These are phyloP conservation scores for Otolemur crassicaudatus DNA, from an alignment of 2,797 vertebrate species.

Conservation along the genomic window DNA sequence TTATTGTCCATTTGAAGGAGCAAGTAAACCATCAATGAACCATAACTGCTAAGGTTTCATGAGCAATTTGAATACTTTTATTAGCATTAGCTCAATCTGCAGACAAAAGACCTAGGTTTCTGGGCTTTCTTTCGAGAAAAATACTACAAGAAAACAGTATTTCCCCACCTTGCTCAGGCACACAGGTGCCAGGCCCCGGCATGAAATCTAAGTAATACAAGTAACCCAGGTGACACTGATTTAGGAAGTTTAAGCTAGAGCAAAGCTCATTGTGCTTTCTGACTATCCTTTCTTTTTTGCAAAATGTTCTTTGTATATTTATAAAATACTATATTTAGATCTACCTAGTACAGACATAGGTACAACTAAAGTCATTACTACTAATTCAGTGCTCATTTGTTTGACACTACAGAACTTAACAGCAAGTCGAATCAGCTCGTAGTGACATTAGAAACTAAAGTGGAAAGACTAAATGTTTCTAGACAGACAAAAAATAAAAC, in stretches of 20 bases:
- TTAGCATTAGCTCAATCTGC: not conserved
- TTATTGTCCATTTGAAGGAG: not conserved
- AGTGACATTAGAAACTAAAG: not conserved
- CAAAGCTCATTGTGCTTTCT: not conserved
- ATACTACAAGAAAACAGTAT: not conserved
- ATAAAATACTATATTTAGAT: not conserved
- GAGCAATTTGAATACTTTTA: not conserved
- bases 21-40: not conserved
- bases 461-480: not conserved
- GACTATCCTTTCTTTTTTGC: not conserved
- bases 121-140: not conserved
- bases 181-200: not conserved
- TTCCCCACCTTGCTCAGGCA: not conserved
- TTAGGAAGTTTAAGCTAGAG: not conserved
- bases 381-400: slow-evolving; percentile 7
- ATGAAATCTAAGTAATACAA: not conserved
- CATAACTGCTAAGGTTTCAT: not conserved
- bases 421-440: not conserved
- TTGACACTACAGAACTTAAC: not conserved
- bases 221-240: not conserved
- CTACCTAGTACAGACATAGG: not conserved
- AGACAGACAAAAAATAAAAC: not conserved
- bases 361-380: not conserved
- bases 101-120: not conserved
- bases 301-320: not conserved